Evolutionary conservation across 2,797 vertebrate genomes (phyloP).

Genomic region (Linurgus olivaceus): DNA sequence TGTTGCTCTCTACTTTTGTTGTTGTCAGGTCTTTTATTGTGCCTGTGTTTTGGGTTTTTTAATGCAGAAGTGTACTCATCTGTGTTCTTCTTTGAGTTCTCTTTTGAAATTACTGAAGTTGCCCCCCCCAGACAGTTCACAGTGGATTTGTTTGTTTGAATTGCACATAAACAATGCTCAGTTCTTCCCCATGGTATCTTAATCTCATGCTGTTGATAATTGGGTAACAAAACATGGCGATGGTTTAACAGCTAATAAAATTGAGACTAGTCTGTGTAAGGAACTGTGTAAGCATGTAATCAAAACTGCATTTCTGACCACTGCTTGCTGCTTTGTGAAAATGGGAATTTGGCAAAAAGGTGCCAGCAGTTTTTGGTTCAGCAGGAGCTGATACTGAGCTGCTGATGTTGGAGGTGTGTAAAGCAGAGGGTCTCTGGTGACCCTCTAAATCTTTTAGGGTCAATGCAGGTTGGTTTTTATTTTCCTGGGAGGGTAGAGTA

Average conservation of each 20-base stretch:
- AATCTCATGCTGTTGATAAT: constrained; percentile 8
- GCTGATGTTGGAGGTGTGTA: not conserved
- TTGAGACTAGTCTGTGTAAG: not conserved
- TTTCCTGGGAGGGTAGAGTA: not conserved
- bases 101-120: not conserved
- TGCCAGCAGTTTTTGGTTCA: not conserved
- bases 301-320: not conserved
- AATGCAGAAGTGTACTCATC: not conserved
- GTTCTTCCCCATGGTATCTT: not conserved
- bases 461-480: not conserved
- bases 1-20: not conserved
- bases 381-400: not conserved
- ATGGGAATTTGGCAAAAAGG: not conserved
- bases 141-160: not conserved
- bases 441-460: not conserved
- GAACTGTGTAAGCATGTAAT: not conserved
- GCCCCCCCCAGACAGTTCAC: not conserved
- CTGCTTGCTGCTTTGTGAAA: not conserved
- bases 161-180: not conserved
- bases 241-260: not conserved
- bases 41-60: not conserved
- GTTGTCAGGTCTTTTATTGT: not conserved
- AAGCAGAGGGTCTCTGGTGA: not conserved
- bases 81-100: not conserved
- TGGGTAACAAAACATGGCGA: not conserved